A percentile compares a stretch with the other conserved stretches of the same genome.
Conservation (phyloP, 2,797 vertebrate genomes). For the Coccyzus lansbergi region DNA sequence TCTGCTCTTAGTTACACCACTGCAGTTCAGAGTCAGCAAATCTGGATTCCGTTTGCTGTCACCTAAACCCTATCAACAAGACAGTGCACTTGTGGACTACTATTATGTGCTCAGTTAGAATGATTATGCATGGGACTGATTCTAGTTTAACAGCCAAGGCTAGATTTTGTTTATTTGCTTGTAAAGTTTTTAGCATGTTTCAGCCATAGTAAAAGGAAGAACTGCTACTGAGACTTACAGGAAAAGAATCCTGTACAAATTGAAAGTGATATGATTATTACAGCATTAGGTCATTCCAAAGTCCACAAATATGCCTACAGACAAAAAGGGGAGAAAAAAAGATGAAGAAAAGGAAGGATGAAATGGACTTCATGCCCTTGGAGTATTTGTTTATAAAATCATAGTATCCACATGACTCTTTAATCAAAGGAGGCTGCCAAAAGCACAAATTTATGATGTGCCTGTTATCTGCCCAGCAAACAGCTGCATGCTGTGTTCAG, state of each 20-base stretch:
- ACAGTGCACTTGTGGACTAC: neutral
- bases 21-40: neutral
- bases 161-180: conserved; percentile 32
- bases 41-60: neutral
- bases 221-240: neutral
- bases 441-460: neutral
- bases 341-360: neutral
- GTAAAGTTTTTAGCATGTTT: conserved; percentile 28
- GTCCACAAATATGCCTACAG: neutral
- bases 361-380: neutral
- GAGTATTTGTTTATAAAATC: neutral
- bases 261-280: neutral
- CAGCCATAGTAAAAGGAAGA: neutral
- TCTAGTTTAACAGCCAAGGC: neutral
- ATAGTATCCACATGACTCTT: neutral
- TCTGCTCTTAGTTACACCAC: neutral
- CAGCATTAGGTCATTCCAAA: neutral
- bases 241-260: neutral
- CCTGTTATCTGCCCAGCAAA: neutral
- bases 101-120: neutral
- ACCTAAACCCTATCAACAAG: neutral
- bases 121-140: neutral
- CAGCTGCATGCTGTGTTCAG: neutral
- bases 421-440: neutral
- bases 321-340: neutral